Percentiles rank a stretch among this genome's conserved stretches.
Evolutionary conservation across 2,797 vertebrate species (phyloP).

Genomic region (Acrossocheilus wenchowensis): DNA sequence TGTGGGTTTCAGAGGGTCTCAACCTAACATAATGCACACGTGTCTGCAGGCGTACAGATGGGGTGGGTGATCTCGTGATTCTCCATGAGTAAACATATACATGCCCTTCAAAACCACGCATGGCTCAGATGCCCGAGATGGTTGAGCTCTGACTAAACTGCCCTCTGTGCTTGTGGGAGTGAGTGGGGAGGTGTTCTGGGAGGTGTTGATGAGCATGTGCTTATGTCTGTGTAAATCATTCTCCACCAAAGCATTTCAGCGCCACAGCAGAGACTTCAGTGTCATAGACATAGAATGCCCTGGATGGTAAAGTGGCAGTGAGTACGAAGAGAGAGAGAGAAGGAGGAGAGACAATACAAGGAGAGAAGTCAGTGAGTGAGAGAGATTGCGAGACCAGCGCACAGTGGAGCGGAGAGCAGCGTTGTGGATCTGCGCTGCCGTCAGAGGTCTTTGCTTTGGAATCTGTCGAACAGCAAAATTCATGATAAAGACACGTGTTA

Average conservation of each 20-base stretch:
- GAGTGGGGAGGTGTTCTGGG: slow-evolving; percentile 56
- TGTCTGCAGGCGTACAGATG: slow-evolving; percentile 10
- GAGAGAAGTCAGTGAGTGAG: slow-evolving; percentile 36
- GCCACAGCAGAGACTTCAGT: slow-evolving; percentile 46
- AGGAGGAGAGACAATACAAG: slow-evolving; percentile 47
- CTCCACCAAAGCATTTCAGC: slow-evolving; percentile 54
- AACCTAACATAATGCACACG: not conserved
- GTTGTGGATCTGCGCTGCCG: not conserved
- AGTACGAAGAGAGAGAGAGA: slow-evolving; percentile 13
- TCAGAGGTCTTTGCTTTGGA: slow-evolving; percentile 35
- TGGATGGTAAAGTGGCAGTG: not conserved
- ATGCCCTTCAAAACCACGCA: slow-evolving; percentile 34
- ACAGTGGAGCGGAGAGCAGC: slow-evolving; percentile 31
- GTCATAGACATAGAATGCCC: slow-evolving; percentile 64
- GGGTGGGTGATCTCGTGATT: slow-evolving; percentile 17
- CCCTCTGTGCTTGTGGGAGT: slow-evolving; percentile 56
- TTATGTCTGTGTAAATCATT: slow-evolving; percentile 56
- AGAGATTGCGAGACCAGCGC: slow-evolving; percentile 27
- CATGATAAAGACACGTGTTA: not conserved
- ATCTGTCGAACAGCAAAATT: slow-evolving; percentile 7
- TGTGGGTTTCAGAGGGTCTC: slow-evolving; percentile 16
- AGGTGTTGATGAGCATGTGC: slow-evolving; percentile 58
- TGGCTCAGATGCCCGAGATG: slow-evolving; percentile 54
- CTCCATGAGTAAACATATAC: slow-evolving; percentile 31
- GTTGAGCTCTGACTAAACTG: slow-evolving; percentile 58